A percentile compares a stretch with the other conserved stretches of the same genome.
Conservation (phyloP, 2,888 invertebrate genomes). For the Agrilus mali region DNA sequence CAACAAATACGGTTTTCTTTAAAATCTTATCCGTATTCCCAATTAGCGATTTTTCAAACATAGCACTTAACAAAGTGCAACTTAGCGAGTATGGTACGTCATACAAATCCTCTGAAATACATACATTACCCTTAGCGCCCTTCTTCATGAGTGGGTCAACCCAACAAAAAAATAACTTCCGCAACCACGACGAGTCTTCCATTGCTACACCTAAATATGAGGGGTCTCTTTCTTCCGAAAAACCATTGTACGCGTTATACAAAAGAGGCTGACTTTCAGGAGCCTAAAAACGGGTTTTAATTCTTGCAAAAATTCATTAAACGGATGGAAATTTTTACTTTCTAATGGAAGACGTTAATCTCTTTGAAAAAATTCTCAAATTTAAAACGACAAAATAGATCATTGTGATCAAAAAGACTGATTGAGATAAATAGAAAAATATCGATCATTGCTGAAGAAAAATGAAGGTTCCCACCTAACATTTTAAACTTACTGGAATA, state of each 20-base stretch:
- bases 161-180: slow-evolving; percentile 77
- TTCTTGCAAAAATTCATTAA: slow-evolving; percentile 11
- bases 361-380: too few relatives aligned
- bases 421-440: too few relatives aligned
- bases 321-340: too few relatives aligned
- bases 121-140: slow-evolving; percentile 60
- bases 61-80: slow-evolving; percentile 46
- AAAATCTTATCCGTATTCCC: slow-evolving; percentile 39
- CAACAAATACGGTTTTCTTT: slow-evolving; percentile 12
- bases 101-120: slow-evolving; percentile 67
- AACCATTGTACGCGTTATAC: slow-evolving; percentile 42
- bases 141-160: slow-evolving; percentile 73
- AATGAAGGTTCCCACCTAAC: too few relatives aligned
- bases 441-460: too few relatives aligned
- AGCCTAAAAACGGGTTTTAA: slow-evolving; percentile 21
- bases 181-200: slow-evolving; percentile 57
- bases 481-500: too few relatives aligned
- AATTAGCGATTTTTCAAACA: slow-evolving; percentile 44
- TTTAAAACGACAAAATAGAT: too few relatives aligned
- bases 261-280: slow-evolving; percentile 25
- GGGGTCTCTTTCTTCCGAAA: slow-evolving; percentile 55
- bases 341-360: too few relatives aligned
- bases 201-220: slow-evolving; percentile 69
- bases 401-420: too few relatives aligned
- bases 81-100: slow-evolving; percentile 60